A percentile compares a stretch with the other conserved stretches of the same genome.
Evolutionary conservation across 37 sponge, comb jelly and placozoan species (phyloP).

Genomic region (Theonella swinhoei): DNA sequence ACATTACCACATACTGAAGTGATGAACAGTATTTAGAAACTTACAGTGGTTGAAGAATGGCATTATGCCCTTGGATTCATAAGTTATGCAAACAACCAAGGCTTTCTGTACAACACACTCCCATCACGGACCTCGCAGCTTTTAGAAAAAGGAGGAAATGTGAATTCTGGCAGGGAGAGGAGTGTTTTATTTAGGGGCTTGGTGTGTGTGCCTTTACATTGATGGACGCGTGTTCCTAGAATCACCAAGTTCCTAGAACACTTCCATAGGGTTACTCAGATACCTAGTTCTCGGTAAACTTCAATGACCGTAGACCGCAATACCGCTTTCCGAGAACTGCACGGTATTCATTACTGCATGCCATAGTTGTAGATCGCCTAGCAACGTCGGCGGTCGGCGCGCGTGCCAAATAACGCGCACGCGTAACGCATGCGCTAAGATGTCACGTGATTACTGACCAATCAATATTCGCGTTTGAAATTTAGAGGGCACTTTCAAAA

Average conservation of each 20-base stretch:
- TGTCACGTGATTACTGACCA: not conserved
- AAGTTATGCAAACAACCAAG: no score
- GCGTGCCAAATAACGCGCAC: not conserved
- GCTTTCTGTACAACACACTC: no score
- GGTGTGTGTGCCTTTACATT: not conserved
- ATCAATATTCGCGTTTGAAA: conserved; percentile 25
- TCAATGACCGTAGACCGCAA: not conserved
- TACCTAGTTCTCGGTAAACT: no score
- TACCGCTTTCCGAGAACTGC: not conserved
- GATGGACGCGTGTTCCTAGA: not conserved
- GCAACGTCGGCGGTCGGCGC: not conserved
- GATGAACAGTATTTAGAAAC: no score
- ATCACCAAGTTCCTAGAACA: not conserved
- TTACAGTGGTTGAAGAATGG: no score
- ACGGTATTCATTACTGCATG: no score
- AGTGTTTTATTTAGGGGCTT: not conserved
- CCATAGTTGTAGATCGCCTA: not conserved
- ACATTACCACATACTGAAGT: no score
- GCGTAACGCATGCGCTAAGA: not conserved
- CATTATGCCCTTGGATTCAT: no score
- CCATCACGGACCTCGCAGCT: no score
- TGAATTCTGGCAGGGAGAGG: not conserved
- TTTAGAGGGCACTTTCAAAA: no score
- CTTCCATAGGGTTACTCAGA: no score
- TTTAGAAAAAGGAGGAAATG: not conserved